Evolutionary conservation across 2,797 vertebrate genomes (phyloP).

Genomic region (Chrosomus eos): DNA sequence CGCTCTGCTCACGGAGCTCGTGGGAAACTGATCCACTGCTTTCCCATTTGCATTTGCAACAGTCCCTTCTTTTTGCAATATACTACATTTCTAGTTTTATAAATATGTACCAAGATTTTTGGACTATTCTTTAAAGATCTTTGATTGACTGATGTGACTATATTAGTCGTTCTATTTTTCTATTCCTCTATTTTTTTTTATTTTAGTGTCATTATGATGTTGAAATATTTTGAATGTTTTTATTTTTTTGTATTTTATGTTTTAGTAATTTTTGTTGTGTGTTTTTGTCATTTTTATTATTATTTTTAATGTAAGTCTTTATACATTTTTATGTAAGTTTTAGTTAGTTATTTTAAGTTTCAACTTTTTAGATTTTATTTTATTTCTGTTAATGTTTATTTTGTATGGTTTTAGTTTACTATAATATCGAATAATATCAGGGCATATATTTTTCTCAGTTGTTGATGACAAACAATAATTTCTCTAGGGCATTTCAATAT

Average conservation of each 20-base stretch:
- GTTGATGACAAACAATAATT: not conserved
- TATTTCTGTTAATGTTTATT: not conserved
- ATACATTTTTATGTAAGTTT: not conserved
- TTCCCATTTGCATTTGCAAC: not conserved
- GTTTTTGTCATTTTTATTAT: not conserved
- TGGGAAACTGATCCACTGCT: slow-evolving; percentile 35
- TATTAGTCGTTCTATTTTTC: not conserved
- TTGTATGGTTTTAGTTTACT: not conserved
- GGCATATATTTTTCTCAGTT: not conserved
- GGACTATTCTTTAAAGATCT: not conserved
- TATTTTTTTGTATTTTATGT: not conserved
- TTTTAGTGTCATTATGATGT: not conserved
- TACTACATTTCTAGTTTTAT: not conserved
- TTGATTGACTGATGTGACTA: not conserved
- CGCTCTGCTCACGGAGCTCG: slow-evolving; percentile 49
- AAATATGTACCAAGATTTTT: not conserved
- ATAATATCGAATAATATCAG: not conserved
- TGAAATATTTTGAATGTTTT: not conserved
- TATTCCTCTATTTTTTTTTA: not conserved
- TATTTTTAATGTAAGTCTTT: not conserved
- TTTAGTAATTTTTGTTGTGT: not conserved
- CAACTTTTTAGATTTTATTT: not conserved
- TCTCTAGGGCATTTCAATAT: not conserved
- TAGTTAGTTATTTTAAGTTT: not conserved
- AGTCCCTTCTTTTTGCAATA: not conserved